phyloP scores from a whole-genome alignment of 2,888 invertebrate genomes.

The Drosophila multiciliata region DNA sequence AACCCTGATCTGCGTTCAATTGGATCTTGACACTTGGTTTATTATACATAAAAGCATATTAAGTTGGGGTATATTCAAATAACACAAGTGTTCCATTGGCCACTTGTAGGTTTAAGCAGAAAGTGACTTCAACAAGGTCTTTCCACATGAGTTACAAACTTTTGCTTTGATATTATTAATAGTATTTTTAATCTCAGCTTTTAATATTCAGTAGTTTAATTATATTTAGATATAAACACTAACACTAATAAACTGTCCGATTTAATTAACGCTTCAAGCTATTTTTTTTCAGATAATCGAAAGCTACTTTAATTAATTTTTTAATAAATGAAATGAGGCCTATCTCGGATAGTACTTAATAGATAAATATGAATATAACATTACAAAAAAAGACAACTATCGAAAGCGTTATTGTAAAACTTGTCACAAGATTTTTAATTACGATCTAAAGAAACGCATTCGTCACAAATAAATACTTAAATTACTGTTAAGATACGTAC shows the following conservation, averaged over 20 bases:
- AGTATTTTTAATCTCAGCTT: not conserved
- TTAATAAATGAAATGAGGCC: not conserved
- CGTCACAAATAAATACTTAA: not conserved
- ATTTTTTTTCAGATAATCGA: too few relatives aligned
- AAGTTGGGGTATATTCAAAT: constrained; percentile 14
- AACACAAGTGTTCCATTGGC: constrained; percentile 36
- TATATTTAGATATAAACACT: too few relatives aligned
- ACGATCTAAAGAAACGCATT: not conserved
- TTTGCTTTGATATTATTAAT: too few relatives aligned
- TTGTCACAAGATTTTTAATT: not conserved
- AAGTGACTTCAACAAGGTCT: not conserved
- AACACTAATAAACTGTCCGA: too few relatives aligned
- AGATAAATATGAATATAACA: not conserved
- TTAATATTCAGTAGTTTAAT: not conserved
- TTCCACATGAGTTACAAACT: not conserved
- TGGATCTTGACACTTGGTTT: constrained; percentile 40
- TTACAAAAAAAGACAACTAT: too few relatives aligned
- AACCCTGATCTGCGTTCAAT: constrained; percentile 40
- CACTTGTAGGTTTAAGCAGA: constrained; percentile 27
- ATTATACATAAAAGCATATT: constrained; percentile 5
- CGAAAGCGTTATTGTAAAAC: not conserved
- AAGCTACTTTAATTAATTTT: not conserved
- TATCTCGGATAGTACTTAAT: not conserved
- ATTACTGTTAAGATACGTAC: constrained; percentile 69
- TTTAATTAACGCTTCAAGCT: too few relatives aligned